A percentile compares a stretch with the other conserved stretches of the same genome.
phyloP scores from a whole-genome alignment of 1,140 invertebrate species.

The Calycopis cecrops region DNA sequence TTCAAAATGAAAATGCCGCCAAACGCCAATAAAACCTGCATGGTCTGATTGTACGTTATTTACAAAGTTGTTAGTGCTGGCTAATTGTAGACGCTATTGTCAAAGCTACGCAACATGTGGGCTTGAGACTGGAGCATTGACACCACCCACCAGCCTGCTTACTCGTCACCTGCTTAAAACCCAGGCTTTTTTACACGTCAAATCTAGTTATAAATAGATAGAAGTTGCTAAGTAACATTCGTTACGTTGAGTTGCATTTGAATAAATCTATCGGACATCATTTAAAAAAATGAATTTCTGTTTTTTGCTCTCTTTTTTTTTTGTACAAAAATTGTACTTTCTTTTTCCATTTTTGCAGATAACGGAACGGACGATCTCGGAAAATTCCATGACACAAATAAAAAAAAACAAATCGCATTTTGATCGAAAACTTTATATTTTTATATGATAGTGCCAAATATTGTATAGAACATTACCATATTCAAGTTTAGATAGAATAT shows the following conservation, averaged over 20 bases:
- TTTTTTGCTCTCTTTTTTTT: slow-evolving; percentile 1
- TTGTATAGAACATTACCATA: slow-evolving; percentile 38
- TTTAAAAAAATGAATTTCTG: slow-evolving; percentile 31
- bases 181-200: slow-evolving; percentile 50
- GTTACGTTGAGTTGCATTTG: slow-evolving; percentile 15
- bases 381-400: slow-evolving; percentile 65
- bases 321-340: slow-evolving; percentile 1
- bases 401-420: slow-evolving; percentile 39
- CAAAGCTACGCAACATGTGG: slow-evolving; percentile 68
- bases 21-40: background rate
- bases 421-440: slow-evolving; percentile 55
- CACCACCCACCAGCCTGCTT: slow-evolving; percentile 65
- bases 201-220: slow-evolving; percentile 65
- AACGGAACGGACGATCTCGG: slow-evolving; percentile 66
- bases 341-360: slow-evolving; percentile 40
- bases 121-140: slow-evolving; percentile 70
- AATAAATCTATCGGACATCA: slow-evolving; percentile 34
- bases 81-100: slow-evolving; percentile 42
- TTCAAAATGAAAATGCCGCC: background rate
- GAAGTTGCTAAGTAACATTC: slow-evolving; percentile 29
- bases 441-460: slow-evolving; percentile 71
- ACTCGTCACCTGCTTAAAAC: slow-evolving; percentile 65
- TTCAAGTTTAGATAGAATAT: slow-evolving; percentile 63
- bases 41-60: background rate
- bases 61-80: slow-evolving; percentile 2